These are phyloP conservation scores for Aegotheles bennettii DNA, from an alignment of 2,113 vertebrate genomes.

Conservation along the genomic window DNA sequence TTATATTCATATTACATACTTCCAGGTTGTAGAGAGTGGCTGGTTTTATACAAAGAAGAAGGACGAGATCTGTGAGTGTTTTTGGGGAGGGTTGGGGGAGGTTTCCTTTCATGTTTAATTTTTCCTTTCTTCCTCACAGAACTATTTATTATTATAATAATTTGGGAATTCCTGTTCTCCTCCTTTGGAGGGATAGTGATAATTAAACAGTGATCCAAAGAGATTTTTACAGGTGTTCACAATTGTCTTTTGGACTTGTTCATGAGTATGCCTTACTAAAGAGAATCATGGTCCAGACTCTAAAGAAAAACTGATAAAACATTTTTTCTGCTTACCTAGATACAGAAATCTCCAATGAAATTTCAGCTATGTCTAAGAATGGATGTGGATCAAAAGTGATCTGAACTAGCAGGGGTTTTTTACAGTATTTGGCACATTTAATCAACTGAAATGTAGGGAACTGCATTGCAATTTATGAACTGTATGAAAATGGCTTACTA, in stretches of 20 bases:
- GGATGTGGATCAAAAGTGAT: neutral
- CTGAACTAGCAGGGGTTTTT: neutral
- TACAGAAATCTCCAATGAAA: neutral
- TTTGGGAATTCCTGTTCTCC: neutral
- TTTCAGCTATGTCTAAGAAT: neutral
- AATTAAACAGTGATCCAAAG: neutral
- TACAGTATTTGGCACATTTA: neutral
- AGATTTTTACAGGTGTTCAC: neutral
- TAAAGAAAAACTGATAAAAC: neutral
- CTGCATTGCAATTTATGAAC: neutral
- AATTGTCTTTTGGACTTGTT: neutral
- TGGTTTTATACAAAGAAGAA: neutral
- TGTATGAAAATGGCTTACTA: neutral
- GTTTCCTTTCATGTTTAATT: rapidly evolving
- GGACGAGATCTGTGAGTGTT: neutral
- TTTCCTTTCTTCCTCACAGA: rapidly evolving
- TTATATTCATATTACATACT: neutral
- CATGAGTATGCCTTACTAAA: neutral
- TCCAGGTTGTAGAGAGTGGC: neutral
- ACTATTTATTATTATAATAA: neutral
- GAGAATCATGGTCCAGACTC: neutral
- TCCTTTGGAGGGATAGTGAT: neutral
- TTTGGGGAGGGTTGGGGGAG: rapidly evolving
- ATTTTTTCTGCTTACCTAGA: neutral
- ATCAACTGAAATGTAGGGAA: neutral